Evolutionary conservation across 2,888 invertebrate genomes (phyloP), one percentile per base, ranked within the genome.

Genomic region (Eutolmus rufibarbis): DNA sequence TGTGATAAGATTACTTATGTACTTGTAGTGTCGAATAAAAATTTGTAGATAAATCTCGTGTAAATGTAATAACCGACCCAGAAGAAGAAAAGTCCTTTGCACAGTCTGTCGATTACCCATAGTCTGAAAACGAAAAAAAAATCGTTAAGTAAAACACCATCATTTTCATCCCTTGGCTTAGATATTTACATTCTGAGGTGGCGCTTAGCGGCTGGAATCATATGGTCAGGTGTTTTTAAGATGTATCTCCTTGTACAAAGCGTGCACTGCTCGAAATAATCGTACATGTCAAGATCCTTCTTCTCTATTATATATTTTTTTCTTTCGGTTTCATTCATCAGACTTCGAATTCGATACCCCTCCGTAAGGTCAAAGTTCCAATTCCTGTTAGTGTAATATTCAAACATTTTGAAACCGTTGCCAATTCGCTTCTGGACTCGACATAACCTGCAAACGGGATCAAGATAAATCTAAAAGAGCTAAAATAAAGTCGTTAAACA

Each of bases 311-410:
- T 95, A 90, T 96, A 97, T 46, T 94, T 94, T 5, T 93, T 89
- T 76, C 94, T 93, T 91, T 97, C 97, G 87, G 92, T 93, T 0
- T 94, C 93, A 90, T 97, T 97, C 89, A 97, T 93, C 5, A 93
- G 91, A 2, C 92, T 91, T 43, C 96, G 92, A 0, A 96, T 89
- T 8, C 92, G 91, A 9, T 95, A 92, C 0, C 95, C 94, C 89
- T 95, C 94, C 82, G 95, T 94, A 28, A 96, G 97, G 76, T 95
- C 95, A 91, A 97, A 97, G 90, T 96, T 96, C 98, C 98, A 98
- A 89, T 97, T 97, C 91, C 97, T 97, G 91, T 96, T 97, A 0
- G 98, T 97, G 93, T 98, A 98, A 91, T 97, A 98, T 91, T 97
- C 97, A 90, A 98, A 96, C 0, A 97, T 96, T 90, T 97, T 96